phyloP scores from a whole-genome alignment of 2,797 vertebrate genomes.

The Gymnothorax reevesii region DNA sequence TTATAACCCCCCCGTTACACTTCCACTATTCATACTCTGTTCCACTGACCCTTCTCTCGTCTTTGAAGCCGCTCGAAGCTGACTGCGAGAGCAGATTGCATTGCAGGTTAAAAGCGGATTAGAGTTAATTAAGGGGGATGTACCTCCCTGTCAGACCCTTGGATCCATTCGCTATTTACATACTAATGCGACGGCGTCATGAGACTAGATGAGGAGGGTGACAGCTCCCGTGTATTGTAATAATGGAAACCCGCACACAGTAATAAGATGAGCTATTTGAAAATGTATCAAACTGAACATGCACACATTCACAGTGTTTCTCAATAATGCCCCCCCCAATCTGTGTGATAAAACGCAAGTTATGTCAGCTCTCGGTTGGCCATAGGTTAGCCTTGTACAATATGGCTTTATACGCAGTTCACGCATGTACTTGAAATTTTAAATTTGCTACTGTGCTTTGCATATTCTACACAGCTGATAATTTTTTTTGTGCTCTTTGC shows the following conservation, averaged over 20 bases:
- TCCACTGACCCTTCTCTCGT: background rate
- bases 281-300: conserved; percentile 28
- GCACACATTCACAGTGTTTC: conserved; percentile 37
- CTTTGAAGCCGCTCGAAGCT: conserved; percentile 47
- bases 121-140: conserved; percentile 80
- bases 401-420: conserved; percentile 28
- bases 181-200: conserved; percentile 69
- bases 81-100: conserved; percentile 66
- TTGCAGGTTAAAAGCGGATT: conserved; percentile 74
- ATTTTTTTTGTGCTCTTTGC: background rate
- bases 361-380: conserved; percentile 17
- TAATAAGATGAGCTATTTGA: conserved; percentile 57
- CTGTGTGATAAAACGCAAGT: conserved; percentile 25
- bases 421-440: conserved; percentile 21
- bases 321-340: conserved; percentile 20
- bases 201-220: conserved; percentile 57
- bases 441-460: conserved; percentile 20
- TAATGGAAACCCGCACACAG: conserved; percentile 45
- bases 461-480: conserved; percentile 20
- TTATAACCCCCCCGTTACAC: background rate
- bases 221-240: conserved; percentile 57
- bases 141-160: conserved; percentile 68
- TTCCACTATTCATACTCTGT: background rate
- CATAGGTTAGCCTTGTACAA: conserved; percentile 24
- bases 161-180: conserved; percentile 76